Evolutionary conservation across 2,797 vertebrate species (phyloP).

Genomic region (Paratrypauchen microcephalus): DNA sequence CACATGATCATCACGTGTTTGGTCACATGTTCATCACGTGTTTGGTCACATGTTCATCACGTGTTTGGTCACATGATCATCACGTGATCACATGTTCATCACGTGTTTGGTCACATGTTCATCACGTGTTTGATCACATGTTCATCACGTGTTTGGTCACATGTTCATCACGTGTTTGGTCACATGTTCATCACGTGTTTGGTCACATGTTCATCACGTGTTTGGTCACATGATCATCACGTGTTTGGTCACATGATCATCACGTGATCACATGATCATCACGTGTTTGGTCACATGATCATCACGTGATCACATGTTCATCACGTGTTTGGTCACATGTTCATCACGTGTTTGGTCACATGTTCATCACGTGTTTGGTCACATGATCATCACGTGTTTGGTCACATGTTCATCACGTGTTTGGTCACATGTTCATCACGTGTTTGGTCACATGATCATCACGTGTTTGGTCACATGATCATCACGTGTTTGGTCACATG

Average conservation of each 20-base stretch:
- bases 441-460: background rate
- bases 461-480: background rate
- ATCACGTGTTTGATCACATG: background rate
- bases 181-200: background rate
- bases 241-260: background rate
- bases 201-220: background rate
- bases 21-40: background rate
- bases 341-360: background rate
- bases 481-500: background rate
- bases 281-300: background rate
- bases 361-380: background rate
- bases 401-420: background rate
- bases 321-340: conserved; percentile 45
- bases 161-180: background rate
- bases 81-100: background rate
- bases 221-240: background rate
- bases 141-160: background rate
- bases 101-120: background rate
- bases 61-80: too few relatives aligned
- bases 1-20: background rate
- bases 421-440: background rate
- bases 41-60: background rate
- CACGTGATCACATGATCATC: background rate
- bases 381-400: too few relatives aligned
- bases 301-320: background rate